These are phyloP conservation scores for Drosophila malerkotliana DNA, from an alignment of 1,140 invertebrate genomes.

Conservation along the genomic window DNA sequence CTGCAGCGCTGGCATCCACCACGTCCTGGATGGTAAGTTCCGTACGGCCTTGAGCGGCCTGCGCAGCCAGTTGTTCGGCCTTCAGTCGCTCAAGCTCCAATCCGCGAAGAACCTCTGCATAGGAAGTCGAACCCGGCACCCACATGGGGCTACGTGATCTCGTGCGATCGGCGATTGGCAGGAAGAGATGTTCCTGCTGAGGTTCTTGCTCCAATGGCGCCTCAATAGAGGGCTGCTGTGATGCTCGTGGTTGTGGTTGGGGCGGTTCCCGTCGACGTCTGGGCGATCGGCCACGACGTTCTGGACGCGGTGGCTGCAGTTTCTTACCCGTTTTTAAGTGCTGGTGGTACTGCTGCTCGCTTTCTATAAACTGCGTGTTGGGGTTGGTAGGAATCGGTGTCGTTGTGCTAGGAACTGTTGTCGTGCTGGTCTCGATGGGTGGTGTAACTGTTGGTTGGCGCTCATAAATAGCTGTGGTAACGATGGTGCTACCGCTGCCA, in stretches of 20 bases:
- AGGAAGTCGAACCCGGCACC: constrained; percentile 89
- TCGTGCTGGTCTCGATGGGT: constrained; percentile 22
- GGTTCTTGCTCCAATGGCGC: constrained; percentile 39
- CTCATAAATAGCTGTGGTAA: constrained; percentile 32
- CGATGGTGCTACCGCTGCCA: constrained; percentile 28
- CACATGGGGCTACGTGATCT: constrained; percentile 90
- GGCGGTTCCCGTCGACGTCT: constrained; percentile 53
- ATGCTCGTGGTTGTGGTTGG: constrained; percentile 1
- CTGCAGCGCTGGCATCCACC: constrained; percentile 59
- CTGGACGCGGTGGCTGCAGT: constrained; percentile 57
- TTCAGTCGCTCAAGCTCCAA: constrained; percentile 77
- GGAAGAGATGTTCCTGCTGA: constrained; percentile 57
- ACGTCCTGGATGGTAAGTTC: constrained; percentile 72
- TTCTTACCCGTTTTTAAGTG: constrained; percentile 57
- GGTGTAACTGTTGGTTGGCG: constrained; percentile 27
- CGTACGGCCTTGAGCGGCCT: constrained; percentile 32
- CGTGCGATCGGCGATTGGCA: constrained; percentile 77
- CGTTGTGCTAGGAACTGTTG: constrained; percentile 41
- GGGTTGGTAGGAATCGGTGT: constrained; percentile 24
- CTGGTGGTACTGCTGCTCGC: constrained; percentile 52
- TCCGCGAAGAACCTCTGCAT: constrained; percentile 91
- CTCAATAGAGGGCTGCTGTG: constrained; percentile 33
- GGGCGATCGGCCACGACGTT: constrained; percentile 74
- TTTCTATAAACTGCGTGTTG: constrained; percentile 58
- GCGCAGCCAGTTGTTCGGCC: constrained; percentile 55